Evolutionary conservation across 2,888 invertebrate species (phyloP).

Genomic region (Zonitis immaculata): DNA sequence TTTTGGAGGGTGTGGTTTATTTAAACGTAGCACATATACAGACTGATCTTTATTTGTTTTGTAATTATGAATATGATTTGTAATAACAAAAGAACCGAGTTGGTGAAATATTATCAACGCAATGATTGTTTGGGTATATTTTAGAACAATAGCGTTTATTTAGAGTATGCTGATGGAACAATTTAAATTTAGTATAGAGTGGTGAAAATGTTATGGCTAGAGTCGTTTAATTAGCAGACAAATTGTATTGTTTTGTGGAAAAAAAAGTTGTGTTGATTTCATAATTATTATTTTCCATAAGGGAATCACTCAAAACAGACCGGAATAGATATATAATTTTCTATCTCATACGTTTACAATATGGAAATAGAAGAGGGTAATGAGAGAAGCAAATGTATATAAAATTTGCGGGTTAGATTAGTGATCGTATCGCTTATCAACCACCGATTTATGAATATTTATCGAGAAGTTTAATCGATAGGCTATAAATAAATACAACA

Average conservation of each 20-base stretch:
- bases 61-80: constrained; percentile 52
- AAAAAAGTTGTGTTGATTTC: too few relatives aligned
- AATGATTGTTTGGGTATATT: constrained; percentile 45
- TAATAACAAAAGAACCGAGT: constrained; percentile 47
- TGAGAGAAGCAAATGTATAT: not conserved
- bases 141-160: constrained; percentile 45
- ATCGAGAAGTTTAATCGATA: not conserved
- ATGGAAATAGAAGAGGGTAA: not conserved
- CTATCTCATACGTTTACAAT: too few relatives aligned
- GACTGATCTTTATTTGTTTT: constrained; percentile 46
- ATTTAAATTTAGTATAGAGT: constrained; percentile 48
- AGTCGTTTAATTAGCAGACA: constrained; percentile 39
- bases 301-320: not conserved
- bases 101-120: constrained; percentile 46
- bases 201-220: constrained; percentile 42
- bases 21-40: constrained; percentile 33
- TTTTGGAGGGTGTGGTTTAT: constrained; percentile 26
- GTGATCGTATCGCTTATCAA: constrained; percentile 19
- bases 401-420: constrained; percentile 15
- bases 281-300: constrained; percentile 8
- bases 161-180: constrained; percentile 45
- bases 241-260: constrained; percentile 35
- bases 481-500: not conserved
- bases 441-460: constrained; percentile 13
- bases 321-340: not conserved